A percentile compares a stretch with the other conserved stretches of the same genome.
phyloP scores from a whole-genome alignment of 1,140 invertebrate genomes.

The Caenorhabditis inopinata region DNA sequence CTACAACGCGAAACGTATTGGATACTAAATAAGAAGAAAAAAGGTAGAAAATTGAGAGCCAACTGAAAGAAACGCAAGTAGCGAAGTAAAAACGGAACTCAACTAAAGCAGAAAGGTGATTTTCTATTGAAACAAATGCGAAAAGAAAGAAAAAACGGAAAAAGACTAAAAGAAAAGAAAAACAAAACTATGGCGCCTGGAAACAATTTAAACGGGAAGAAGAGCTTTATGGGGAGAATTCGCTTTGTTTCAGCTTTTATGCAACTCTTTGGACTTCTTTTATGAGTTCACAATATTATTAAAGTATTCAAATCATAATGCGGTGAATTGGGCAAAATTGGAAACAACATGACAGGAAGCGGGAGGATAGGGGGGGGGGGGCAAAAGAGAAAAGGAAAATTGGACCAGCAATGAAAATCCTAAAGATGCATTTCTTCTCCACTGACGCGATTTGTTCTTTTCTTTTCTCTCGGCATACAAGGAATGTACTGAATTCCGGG shows the following conservation, averaged over 20 bases:
- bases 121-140: slow-evolving; percentile 13
- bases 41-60: not conserved
- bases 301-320: slow-evolving; percentile 7
- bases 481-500: slow-evolving; percentile 50
- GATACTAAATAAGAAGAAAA: not conserved
- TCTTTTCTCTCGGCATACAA: slow-evolving; percentile 53
- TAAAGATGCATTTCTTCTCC: slow-evolving; percentile 22
- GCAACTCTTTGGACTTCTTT: not conserved
- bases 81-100: not conserved
- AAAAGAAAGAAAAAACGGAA: not conserved
- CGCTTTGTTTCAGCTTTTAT: not conserved
- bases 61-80: not conserved
- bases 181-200: not conserved
- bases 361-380: too few relatives aligned
- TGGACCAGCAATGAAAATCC: not conserved
- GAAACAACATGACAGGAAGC: too few relatives aligned
- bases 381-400: not conserved
- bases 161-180: not conserved
- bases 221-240: not conserved
- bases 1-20: not conserved
- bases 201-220: not conserved
- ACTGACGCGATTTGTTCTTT: not conserved
- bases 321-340: too few relatives aligned
- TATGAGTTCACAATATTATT: slow-evolving; percentile 13
- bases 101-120: too few relatives aligned